Base-by-base conservation (phyloP, 92 coral and sea anemone species). In the Epizoanthus scotinus region DNA sequence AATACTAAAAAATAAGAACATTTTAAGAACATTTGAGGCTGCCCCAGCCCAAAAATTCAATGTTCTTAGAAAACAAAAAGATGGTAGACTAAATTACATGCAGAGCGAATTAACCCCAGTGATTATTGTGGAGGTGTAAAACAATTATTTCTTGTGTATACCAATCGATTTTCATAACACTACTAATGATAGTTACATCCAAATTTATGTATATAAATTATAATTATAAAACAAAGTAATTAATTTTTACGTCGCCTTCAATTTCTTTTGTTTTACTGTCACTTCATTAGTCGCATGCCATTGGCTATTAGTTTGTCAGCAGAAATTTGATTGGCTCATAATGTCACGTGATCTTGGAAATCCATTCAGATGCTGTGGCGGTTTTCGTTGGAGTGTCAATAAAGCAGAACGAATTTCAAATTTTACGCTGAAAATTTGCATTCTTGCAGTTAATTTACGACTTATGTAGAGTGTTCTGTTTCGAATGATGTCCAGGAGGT, bases 351-450 rank as follows among this genome's bases (percentile, higher is more conserved):
- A 82, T 49, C 77, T 47, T 67, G 63, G 86, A 61, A 85, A 89
- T 59, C 92, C 91, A 86, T 89, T 92, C 91, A 94, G 89, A 86
- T 87, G 89, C 84, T 82, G 91, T 91, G 98, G 94, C 94, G 94
- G 94, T 94, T 93, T 91, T 90, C 85, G 82, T 70, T 77, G 86
- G 64, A 85, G 77, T 86, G 90, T 93, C 97, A 93, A 93, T 91
- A 93, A 85, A 73, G 67, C 81, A 82, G 90, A 77, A 83, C 89
- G 83, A 82, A 86, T 82, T 87, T 82, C 86, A 85, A 90, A 87
- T 82, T 67, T 82, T 84, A 47, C 55, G 58, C 25, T 18, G 69
- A 75, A 57, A 58, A 40, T 75, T 28, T 75, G 69, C 81, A 75
- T 75, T 75, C 81, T 75, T 75, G 81, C 81, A 75, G 68, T 34